Evolutionary conservation across 1,140 invertebrate genomes (phyloP).

Genomic region (Pantala flavescens): DNA sequence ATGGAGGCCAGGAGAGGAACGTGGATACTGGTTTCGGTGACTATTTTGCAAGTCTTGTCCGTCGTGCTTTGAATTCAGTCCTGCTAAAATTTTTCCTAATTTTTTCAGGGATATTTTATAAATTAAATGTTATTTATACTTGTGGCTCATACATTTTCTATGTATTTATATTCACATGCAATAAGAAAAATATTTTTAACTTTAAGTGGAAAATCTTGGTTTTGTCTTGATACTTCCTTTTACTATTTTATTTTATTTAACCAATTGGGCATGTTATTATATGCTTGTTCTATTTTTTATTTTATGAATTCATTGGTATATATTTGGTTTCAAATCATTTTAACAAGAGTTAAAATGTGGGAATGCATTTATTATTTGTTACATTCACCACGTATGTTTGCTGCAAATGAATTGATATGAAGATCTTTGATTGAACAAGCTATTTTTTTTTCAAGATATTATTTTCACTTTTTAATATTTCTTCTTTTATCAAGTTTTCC

Average conservation of each 20-base stretch:
- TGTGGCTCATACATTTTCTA: not conserved
- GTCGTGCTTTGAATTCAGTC: not conserved
- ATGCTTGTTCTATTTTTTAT: not conserved
- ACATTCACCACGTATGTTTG: too few species aligned
- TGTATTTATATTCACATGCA: not conserved
- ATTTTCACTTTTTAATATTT: too few species aligned
- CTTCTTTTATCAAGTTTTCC: not conserved
- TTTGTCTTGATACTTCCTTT: not conserved
- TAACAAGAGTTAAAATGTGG: too few species aligned
- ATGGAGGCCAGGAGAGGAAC: slow-evolving; percentile 18
- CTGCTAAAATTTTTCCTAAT: not conserved
- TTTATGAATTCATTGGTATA: not conserved
- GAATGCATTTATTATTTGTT: too few species aligned
- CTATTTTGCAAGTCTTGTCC: slow-evolving; percentile 12
- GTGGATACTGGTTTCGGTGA: slow-evolving; percentile 19
- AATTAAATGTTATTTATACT: not conserved
- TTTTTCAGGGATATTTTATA: slow-evolving; percentile 1
- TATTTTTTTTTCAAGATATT: not conserved
- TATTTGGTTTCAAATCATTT: too few species aligned
- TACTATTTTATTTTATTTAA: not conserved
- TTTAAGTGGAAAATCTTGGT: not conserved
- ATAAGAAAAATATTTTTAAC: not conserved
- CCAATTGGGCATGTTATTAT: not conserved
- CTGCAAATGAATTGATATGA: not conserved
- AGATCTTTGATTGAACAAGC: not conserved